Evolutionary conservation across 2,113 vertebrate genomes (phyloP).

Genomic region (Pelobates fuscus): DNA sequence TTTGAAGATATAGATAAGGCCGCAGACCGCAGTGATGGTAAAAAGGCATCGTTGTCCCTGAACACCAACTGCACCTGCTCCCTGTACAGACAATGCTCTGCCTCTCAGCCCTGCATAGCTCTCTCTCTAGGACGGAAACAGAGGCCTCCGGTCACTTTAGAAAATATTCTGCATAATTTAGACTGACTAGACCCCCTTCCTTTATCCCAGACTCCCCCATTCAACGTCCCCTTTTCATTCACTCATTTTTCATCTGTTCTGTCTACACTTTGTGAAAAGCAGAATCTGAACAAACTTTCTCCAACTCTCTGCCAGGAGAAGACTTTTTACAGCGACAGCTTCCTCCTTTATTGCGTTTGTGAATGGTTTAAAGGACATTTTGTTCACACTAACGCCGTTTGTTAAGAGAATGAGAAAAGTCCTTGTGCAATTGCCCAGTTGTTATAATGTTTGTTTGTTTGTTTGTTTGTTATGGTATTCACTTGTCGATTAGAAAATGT

Average conservation of each 20-base stretch:
- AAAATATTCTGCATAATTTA: slow-evolving; percentile 43
- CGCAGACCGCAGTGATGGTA: not conserved
- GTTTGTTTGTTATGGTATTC: too few species aligned
- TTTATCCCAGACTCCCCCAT: slow-evolving; percentile 26
- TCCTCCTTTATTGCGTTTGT: slow-evolving; percentile 13
- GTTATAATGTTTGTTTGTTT: too few species aligned
- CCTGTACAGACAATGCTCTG: slow-evolving; percentile 4
- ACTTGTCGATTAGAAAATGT: too few species aligned
- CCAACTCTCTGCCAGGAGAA: not conserved
- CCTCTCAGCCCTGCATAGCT: slow-evolving; percentile 4
- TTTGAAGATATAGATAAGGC: slow-evolving; percentile 20
- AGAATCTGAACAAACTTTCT: not conserved
- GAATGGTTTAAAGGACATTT: too few species aligned
- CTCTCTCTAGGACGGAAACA: slow-evolving; percentile 36
- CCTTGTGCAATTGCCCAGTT: too few species aligned
- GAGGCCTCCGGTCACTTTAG: slow-evolving; percentile 25
- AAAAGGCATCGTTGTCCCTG: slow-evolving; percentile 31
- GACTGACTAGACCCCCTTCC: slow-evolving; percentile 15
- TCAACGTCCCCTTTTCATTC: slow-evolving; percentile 25
- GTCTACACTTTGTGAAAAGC: slow-evolving; percentile 3
- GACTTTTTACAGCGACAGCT: slow-evolving; percentile 7
- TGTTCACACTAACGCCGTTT: too few species aligned
- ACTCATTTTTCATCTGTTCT: slow-evolving; percentile 18
- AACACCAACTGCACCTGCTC: slow-evolving; percentile 24
- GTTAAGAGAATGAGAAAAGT: too few species aligned